Base-by-base conservation (phyloP, 2,888 invertebrate species). In the Cylindroiulus punctatus region DNA sequence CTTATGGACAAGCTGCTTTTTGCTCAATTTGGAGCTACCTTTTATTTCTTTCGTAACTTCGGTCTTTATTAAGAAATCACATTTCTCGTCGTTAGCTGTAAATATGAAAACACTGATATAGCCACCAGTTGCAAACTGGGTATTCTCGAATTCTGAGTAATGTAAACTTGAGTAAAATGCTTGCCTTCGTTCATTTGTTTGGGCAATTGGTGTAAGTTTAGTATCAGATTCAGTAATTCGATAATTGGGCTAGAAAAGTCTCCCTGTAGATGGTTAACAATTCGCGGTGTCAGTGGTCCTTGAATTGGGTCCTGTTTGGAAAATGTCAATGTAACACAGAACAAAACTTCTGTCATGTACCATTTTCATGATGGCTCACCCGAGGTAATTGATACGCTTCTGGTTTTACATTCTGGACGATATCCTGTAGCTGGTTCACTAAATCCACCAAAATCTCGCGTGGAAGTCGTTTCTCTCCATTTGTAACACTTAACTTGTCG, bases 401-500 rank as follows among this genome's bases (percentile, higher is more conserved):
- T 8, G 84, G 19, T 83, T 87, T 86, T 26, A 57, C 42, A 7
- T 86, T 26, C 22, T 52, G 30, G 47, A 84, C 52, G 17, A 76
- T n/a, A 81, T 85, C 85, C 65, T 84, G 76, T 44, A 87, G 85
- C 76, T 86, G 86, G 17, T 42, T 26, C 42, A 87, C 57, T 19
- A 87, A 52, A 44, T 85, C 86, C n/a, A 82, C 57, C 12, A 87
- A 76, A 22, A 86, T 65, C 81, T 87, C 86, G 17, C n/a, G 81
- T 7, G 83, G 84, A 32, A n/a, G 85, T 85, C 32, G 81, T 14
- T 82, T 83, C 14, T 87, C 87, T 30, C 88, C 88, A 40, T 87
- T 88, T n/a, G 86, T 85, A 0, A 87, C 65, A 32, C 76, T 83
- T 30, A 42, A 47, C 26, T 86, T 84, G 65, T 86, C 87, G 19